These are phyloP conservation scores for Iselma pallidipennis DNA, from an alignment of 2,888 invertebrate species.

Conservation along the genomic window DNA sequence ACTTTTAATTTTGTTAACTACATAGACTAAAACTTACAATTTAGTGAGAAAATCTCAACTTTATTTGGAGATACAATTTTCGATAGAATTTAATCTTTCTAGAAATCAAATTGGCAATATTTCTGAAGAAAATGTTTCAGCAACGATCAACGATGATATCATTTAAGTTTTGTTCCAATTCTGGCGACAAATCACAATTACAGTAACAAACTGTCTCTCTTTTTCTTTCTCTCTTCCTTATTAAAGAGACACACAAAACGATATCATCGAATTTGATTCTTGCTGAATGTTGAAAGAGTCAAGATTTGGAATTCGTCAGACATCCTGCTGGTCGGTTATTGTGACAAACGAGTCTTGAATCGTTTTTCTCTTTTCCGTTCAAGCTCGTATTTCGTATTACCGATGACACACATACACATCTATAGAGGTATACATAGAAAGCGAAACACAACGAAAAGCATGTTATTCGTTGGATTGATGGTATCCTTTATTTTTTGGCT, in stretches of 20 bases:
- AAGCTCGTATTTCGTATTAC: no score
- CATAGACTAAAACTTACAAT: neutral
- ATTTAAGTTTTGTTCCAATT: no score
- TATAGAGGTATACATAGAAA: neutral
- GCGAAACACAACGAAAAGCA: neutral
- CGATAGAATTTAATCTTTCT: no score
- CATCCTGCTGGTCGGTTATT: neutral
- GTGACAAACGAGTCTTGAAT: neutral
- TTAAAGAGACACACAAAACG: no score
- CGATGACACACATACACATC: neutral
- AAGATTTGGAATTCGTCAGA: neutral
- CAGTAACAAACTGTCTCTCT: no score
- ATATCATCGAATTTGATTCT: neutral
- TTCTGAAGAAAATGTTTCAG: no score
- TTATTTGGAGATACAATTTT: no score
- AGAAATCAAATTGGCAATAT: no score
- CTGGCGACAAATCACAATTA: no score
- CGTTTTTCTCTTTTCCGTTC: neutral
- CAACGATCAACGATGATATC: no score
- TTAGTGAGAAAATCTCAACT: no score
- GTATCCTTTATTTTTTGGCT: conserved; percentile 37
- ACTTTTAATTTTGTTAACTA: neutral
- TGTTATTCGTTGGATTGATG: conserved; percentile 24
- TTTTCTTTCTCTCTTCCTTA: no score
- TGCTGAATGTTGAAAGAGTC: neutral